Percentiles rank a stretch among this genome's conserved stretches.
phyloP scores from a whole-genome alignment of 2,797 vertebrate genomes.

The Menidia menidia region DNA sequence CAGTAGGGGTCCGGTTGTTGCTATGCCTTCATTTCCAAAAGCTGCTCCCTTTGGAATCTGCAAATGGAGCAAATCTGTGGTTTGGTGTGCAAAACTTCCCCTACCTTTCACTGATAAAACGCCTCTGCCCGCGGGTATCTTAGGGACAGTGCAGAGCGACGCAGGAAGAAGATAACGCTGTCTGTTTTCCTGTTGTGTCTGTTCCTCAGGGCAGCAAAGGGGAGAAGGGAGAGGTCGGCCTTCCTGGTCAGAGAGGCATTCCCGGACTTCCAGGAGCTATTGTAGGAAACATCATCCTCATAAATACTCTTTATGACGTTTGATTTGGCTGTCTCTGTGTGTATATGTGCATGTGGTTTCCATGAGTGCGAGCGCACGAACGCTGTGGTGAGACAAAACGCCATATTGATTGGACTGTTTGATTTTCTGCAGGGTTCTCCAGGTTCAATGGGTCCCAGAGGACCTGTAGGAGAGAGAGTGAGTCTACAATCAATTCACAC shows the following conservation, averaged over 20 bases:
- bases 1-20: not conserved
- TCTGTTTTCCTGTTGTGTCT: slow-evolving; percentile 60
- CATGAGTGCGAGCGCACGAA: slow-evolving; percentile 6
- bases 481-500: slow-evolving; percentile 49
- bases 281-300: slow-evolving; percentile 63
- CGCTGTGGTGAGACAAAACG: not conserved
- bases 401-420: slow-evolving; percentile 22
- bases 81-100: slow-evolving; percentile 20
- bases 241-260: slow-evolving; percentile 82
- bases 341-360: slow-evolving; percentile 17
- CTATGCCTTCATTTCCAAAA: not conserved
- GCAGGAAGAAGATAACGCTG: slow-evolving; percentile 60
- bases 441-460: slow-evolving; percentile 83
- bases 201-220: slow-evolving; percentile 82
- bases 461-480: slow-evolving; percentile 84
- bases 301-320: slow-evolving; percentile 16
- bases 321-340: slow-evolving; percentile 16
- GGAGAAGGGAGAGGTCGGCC: slow-evolving; percentile 80
- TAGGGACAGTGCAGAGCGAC: slow-evolving; percentile 68
- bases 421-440: slow-evolving; percentile 73
- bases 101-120: slow-evolving; percentile 63
- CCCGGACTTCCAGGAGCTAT: slow-evolving; percentile 73
- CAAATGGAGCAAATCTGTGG: not conserved
- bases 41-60: slow-evolving; percentile 14
- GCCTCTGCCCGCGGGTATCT: slow-evolving; percentile 60